Percentiles rank a stretch among this genome's conserved stretches.
Conservation (phyloP, 1,140 invertebrate genomes). For the Palaemon carinicauda region DNA sequence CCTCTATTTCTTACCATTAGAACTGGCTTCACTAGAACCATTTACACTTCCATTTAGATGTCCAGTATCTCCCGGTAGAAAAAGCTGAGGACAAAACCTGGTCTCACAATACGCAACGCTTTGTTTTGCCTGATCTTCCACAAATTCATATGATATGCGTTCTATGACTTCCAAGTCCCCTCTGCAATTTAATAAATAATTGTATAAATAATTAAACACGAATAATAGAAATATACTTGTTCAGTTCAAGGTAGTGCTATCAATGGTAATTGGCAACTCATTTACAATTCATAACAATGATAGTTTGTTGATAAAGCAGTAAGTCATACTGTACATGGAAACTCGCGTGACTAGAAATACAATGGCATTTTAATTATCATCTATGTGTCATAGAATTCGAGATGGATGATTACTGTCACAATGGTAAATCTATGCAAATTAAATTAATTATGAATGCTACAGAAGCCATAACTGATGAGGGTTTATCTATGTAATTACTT, state of each 20-base stretch:
- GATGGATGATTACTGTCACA: no score
- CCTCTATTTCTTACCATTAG: constrained; percentile 6
- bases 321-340: no score
- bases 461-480: no score
- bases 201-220: neutral
- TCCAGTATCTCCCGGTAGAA: constrained; percentile 59
- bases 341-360: no score
- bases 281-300: constrained; percentile 37
- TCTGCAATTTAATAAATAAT: constrained; percentile 60
- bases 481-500: no score
- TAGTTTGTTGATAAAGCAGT: no score
- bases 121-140: constrained; percentile 69
- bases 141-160: constrained; percentile 72
- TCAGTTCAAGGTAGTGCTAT: no score
- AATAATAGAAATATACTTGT: constrained; percentile 48
- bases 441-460: no score
- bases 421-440: no score
- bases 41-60: neutral
- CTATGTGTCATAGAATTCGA: no score
- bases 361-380: no score
- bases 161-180: constrained; percentile 70
- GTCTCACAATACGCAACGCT: constrained; percentile 71
- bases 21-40: neutral
- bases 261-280: no score
- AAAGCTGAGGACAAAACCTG: constrained; percentile 70